Conservation (phyloP, 92 coral and sea anemone genomes). For the Parazoanthus atlanticus region DNA sequence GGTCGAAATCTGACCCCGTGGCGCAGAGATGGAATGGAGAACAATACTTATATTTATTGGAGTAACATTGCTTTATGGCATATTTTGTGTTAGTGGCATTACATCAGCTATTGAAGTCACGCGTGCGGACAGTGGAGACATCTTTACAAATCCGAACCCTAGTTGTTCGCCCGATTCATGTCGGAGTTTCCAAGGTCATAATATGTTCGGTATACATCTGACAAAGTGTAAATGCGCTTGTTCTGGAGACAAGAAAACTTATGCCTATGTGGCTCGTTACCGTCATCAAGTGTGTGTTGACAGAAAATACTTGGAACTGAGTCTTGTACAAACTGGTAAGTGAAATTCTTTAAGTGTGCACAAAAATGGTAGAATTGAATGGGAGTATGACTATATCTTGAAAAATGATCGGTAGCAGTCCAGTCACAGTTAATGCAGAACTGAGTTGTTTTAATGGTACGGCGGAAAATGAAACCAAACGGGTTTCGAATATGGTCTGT, state of each 20-base stretch:
- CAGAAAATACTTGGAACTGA: conserved; percentile 26
- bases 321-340: conserved; percentile 6
- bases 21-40: neutral
- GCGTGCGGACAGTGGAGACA: conserved; percentile 18
- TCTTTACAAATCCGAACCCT: conserved; percentile 25
- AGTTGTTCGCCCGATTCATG: conserved; percentile 25
- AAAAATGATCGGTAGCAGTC: no score
- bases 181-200: neutral
- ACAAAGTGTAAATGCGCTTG: conserved; percentile 18
- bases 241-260: conserved; percentile 8
- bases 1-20: neutral
- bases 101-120: conserved; percentile 4
- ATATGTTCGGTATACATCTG: neutral
- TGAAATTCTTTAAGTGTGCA: neutral
- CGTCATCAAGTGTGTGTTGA: conserved; percentile 1
- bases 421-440: neutral
- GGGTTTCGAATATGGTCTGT: neutral
- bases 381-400: no score
- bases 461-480: neutral
- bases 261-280: neutral
- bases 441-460: neutral
- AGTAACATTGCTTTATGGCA: neutral
- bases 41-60: neutral
- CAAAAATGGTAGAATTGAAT: no score
- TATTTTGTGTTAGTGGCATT: neutral